Evolutionary conservation across 2,113 vertebrate species (phyloP).

Genomic region (Osmerus eperlanus): DNA sequence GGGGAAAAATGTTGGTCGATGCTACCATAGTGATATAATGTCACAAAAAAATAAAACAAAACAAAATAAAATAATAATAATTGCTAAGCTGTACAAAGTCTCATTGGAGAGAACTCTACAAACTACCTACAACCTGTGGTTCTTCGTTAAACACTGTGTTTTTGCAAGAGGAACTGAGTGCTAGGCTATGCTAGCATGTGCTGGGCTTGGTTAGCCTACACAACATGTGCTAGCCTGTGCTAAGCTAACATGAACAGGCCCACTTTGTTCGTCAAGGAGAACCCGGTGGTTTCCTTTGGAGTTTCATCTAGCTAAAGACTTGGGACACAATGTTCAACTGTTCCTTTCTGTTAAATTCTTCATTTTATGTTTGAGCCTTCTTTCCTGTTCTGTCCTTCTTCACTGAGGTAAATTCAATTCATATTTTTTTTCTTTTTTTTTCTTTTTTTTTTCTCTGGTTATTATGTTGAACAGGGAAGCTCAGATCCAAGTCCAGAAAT

Average conservation of each 20-base stretch:
- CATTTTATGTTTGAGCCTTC: no score
- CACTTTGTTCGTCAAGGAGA: slow-evolving; percentile 7
- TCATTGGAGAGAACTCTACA: slow-evolving; percentile 35
- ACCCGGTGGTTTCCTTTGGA: slow-evolving; percentile 4
- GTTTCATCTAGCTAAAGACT: slow-evolving; percentile 17
- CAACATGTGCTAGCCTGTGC: not conserved
- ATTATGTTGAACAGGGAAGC: not conserved
- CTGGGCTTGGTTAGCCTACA: no score
- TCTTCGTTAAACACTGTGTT: slow-evolving; percentile 11
- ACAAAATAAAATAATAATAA: not conserved
- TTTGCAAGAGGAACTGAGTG: slow-evolving; percentile 35
- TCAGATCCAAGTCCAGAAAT: slow-evolving; percentile 6
- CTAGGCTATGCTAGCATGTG: slow-evolving; percentile 26
- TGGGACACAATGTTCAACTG: not conserved
- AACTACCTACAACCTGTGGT: slow-evolving; percentile 25
- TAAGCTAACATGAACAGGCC: no score
- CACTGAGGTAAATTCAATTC: not conserved
- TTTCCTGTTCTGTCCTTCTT: not conserved
- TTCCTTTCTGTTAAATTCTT: no score
- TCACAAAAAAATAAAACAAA: slow-evolving; percentile 13
- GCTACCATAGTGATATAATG: slow-evolving; percentile 52
- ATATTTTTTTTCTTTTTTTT: not conserved
- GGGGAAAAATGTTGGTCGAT: slow-evolving; percentile 27
- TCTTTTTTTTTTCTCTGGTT: not conserved
- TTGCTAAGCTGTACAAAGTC: slow-evolving; percentile 52